A percentile compares a stretch with the other conserved stretches of the same genome.
phyloP scores from a whole-genome alignment of 1,140 invertebrate genomes.

The Melipona quadrifasciata region DNA sequence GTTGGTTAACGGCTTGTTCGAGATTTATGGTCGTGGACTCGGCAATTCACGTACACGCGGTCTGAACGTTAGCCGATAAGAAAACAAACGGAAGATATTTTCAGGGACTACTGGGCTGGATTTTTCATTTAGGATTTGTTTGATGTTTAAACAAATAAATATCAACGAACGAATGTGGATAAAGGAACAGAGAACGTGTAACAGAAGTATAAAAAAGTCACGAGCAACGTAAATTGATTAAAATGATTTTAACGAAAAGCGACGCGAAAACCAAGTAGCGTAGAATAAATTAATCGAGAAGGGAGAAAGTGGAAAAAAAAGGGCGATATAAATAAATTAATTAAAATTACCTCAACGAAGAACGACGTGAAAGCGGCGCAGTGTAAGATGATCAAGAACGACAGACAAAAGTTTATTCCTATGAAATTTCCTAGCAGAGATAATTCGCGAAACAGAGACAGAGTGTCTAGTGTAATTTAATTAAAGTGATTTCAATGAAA shows the following conservation, averaged over 20 bases:
- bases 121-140: not conserved
- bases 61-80: too few relatives aligned
- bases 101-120: not conserved
- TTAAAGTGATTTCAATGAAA: too few relatives aligned
- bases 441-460: not conserved
- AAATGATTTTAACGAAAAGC: not conserved
- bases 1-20: not conserved
- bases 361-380: not conserved
- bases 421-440: not conserved
- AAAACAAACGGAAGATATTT: not conserved
- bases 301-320: too few relatives aligned
- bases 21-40: constrained; percentile 31
- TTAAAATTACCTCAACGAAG: not conserved
- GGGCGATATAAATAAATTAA: too few relatives aligned
- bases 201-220: not conserved
- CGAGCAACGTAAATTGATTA: too few relatives aligned
- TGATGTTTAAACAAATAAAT: too few relatives aligned
- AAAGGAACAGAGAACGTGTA: not conserved
- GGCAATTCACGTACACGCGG: not conserved
- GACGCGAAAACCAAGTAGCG: not conserved
- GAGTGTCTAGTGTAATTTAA: too few relatives aligned
- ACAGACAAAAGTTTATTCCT: not conserved
- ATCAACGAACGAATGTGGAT: not conserved
- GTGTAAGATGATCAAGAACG: too few relatives aligned
- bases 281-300: too few relatives aligned